Percentiles rank a stretch among this genome's conserved stretches.
phyloP scores from a whole-genome alignment of 2,888 invertebrate species.

The Agrochola circellaris region DNA sequence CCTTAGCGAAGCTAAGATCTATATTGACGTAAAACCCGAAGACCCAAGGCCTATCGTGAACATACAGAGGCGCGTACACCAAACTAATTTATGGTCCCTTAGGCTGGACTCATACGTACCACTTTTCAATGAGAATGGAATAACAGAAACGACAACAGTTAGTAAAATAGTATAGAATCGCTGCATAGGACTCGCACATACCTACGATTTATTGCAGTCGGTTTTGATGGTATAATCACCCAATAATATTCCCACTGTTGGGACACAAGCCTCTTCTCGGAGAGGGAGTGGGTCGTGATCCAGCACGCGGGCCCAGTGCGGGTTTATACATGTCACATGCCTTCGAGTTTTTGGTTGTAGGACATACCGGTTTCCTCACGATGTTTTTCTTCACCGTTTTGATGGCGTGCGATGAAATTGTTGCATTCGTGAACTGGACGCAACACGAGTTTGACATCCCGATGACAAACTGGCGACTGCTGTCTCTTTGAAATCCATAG shows the following conservation, averaged over 20 bases:
- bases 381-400: neutral
- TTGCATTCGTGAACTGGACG: neutral
- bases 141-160: neutral
- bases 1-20: conserved; percentile 31
- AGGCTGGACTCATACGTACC: neutral
- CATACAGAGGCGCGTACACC: conserved; percentile 44
- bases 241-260: no score
- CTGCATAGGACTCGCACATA: neutral
- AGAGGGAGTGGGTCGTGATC: no score
- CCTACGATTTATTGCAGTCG: no score
- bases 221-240: no score
- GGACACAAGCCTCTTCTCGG: no score
- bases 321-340: no score
- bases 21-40: conserved; percentile 5
- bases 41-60: conserved; percentile 21
- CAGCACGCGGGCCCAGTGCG: no score
- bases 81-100: conserved; percentile 59
- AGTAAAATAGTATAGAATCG: neutral
- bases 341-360: no score
- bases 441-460: neutral
- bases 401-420: neutral
- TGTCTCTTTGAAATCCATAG: no score
- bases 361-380: no score
- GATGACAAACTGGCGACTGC: neutral
- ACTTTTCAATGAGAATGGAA: neutral